A percentile compares a stretch with the other conserved stretches of the same genome.
phyloP scores from a whole-genome alignment of 1,140 invertebrate species.

The Luehdorfia chinensis region DNA sequence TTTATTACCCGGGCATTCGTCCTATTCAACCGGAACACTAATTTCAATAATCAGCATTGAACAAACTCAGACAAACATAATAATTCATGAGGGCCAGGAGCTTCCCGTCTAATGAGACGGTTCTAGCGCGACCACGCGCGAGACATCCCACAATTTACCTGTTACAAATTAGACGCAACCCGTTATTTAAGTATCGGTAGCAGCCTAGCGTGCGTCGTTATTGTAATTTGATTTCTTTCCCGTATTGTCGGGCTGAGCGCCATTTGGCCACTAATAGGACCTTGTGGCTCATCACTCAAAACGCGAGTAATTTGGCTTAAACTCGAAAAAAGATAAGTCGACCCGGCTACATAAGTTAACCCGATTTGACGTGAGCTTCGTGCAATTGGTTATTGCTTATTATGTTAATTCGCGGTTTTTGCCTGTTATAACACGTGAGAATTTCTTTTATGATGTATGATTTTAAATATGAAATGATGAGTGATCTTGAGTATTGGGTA shows the following conservation, averaged over 20 bases:
- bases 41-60: conserved; percentile 39
- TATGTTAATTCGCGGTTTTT: conserved; percentile 43
- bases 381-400: conserved; percentile 66
- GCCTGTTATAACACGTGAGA: conserved; percentile 23
- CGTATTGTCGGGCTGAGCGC: conserved; percentile 48
- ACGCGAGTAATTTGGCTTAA: conserved; percentile 48
- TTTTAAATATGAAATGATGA: conserved; percentile 13
- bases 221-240: conserved; percentile 71
- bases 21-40: conserved; percentile 24
- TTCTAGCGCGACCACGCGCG: conserved; percentile 48
- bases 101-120: conserved; percentile 32
- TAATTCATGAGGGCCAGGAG: conserved; percentile 18
- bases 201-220: conserved; percentile 64
- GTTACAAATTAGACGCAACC: conserved; percentile 69
- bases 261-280: conserved; percentile 67
- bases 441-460: conserved; percentile 28
- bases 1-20: conserved; percentile 9
- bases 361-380: conserved; percentile 59
- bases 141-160: conserved; percentile 59
- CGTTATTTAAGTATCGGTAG: conserved; percentile 67
- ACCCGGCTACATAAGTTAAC: conserved; percentile 51
- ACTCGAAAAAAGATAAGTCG: conserved; percentile 41
- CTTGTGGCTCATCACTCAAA: conserved; percentile 49
- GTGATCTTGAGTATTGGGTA: conserved; percentile 15
- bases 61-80: conserved; percentile 46